Conservation (phyloP, 2,113 vertebrate genomes). For the Procavia capensis region DNA sequence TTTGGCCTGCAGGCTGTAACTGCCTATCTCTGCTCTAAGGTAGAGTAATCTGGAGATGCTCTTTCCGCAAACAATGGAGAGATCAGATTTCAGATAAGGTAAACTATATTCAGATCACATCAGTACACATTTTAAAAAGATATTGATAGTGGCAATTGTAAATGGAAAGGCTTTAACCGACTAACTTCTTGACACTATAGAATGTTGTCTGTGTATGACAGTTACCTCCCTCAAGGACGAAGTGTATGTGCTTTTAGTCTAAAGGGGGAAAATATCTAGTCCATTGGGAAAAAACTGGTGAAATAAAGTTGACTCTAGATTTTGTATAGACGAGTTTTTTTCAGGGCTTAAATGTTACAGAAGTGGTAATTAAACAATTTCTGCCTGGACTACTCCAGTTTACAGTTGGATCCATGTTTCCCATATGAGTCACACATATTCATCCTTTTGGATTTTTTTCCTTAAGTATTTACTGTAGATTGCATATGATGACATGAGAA, state of each 20-base stretch:
- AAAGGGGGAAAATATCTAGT: neutral
- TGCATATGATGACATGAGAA: neutral
- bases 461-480: conserved; percentile 37
- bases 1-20: neutral
- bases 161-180: neutral
- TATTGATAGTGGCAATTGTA: neutral
- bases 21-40: neutral
- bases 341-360: neutral
- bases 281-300: neutral
- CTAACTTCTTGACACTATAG: conserved; percentile 20
- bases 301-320: conserved; percentile 9
- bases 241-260: neutral
- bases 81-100: neutral
- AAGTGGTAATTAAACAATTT: neutral
- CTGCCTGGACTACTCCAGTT: neutral
- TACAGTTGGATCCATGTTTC: neutral
- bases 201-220: neutral
- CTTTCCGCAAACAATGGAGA: neutral
- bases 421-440: conserved; percentile 14
- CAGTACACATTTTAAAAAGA: neutral
- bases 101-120: neutral
- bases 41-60: neutral
- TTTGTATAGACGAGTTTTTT: neutral
- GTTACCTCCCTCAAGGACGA: neutral
- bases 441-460: neutral